Conservation (phyloP, 2,113 vertebrate species). For the Oryzias melastigma region DNA sequence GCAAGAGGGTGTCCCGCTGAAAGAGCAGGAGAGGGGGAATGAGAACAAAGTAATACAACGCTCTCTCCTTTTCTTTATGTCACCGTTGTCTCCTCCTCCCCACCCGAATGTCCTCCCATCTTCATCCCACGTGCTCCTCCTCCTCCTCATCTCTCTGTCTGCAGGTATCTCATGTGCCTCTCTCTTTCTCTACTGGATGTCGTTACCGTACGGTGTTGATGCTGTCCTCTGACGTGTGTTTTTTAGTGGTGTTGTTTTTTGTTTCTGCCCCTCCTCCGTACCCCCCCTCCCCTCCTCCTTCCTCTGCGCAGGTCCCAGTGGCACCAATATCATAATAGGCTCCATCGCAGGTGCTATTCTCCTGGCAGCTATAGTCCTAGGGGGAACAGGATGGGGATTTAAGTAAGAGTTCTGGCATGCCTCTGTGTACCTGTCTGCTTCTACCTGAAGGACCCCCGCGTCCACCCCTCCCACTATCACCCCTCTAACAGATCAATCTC, state of each 20-base stretch:
- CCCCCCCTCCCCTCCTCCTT: slow-evolving; percentile 60
- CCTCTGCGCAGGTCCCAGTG: slow-evolving; percentile 91
- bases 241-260: slow-evolving; percentile 75
- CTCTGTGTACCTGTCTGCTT: slow-evolving; percentile 76
- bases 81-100: slow-evolving; percentile 45
- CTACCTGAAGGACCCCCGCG: slow-evolving; percentile 48
- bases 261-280: slow-evolving; percentile 61
- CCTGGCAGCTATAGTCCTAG: slow-evolving; percentile 97
- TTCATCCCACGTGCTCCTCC: slow-evolving; percentile 42
- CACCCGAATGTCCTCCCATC: slow-evolving; percentile 44
- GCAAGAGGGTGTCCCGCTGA: slow-evolving; percentile 55
- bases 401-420: slow-evolving; percentile 89
- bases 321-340: slow-evolving; percentile 98
- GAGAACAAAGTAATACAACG: slow-evolving; percentile 63
- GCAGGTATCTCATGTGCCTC: slow-evolving; percentile 50
- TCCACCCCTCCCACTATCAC: slow-evolving; percentile 36
- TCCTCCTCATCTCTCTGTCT: slow-evolving; percentile 40
- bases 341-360: slow-evolving; percentile 97
- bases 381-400: slow-evolving; percentile 98
- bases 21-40: slow-evolving; percentile 61
- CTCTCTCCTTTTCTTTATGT: slow-evolving; percentile 47
- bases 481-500: slow-evolving; percentile 9
- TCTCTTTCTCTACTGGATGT: slow-evolving; percentile 56
- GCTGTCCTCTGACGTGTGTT: slow-evolving; percentile 72
- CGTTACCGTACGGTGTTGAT: slow-evolving; percentile 68